Percentiles rank a stretch among this genome's conserved stretches.
phyloP scores from a whole-genome alignment of 2,888 invertebrate genomes.

The Polyommatus iphigenia region DNA sequence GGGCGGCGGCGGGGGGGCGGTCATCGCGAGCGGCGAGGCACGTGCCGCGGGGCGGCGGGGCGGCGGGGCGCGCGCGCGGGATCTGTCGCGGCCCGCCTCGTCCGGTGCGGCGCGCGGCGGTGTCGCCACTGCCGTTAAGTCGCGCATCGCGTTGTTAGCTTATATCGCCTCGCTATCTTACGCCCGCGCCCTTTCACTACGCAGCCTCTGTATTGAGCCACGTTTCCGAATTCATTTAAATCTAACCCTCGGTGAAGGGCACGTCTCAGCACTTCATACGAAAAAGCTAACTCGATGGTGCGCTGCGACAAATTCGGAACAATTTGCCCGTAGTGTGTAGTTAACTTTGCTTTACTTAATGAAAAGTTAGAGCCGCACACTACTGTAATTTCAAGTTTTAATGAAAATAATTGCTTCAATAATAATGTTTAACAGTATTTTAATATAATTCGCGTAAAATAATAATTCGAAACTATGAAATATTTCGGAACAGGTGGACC shows the following conservation, averaged over 20 bases:
- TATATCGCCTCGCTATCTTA: slow-evolving; percentile 56
- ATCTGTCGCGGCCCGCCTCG: slow-evolving; percentile 48
- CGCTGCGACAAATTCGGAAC: not conserved
- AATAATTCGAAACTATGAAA: not conserved
- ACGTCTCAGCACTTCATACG: slow-evolving; percentile 71
- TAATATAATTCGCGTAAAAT: not conserved
- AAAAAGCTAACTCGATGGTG: slow-evolving; percentile 37
- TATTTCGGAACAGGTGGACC: not conserved
- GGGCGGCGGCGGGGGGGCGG: slow-evolving; percentile 47
- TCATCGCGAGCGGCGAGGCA: slow-evolving; percentile 26
- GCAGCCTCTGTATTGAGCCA: slow-evolving; percentile 79
- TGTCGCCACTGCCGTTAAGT: slow-evolving; percentile 52
- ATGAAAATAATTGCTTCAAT: not conserved
- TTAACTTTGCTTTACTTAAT: not conserved
- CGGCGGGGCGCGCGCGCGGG: slow-evolving; percentile 50
- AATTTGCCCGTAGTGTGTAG: not conserved
- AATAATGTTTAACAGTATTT: not conserved
- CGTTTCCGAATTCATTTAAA: slow-evolving; percentile 53
- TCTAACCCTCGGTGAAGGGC: slow-evolving; percentile 59
- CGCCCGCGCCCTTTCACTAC: slow-evolving; percentile 61
- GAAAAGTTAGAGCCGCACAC: not conserved
- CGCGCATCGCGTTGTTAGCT: slow-evolving; percentile 27
- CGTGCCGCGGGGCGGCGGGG: slow-evolving; percentile 48
- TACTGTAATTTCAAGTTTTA: not conserved
- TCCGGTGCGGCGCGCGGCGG: slow-evolving; percentile 51